Evolutionary conservation across 2,797 vertebrate genomes (phyloP), one percentile per base, ranked within the genome.

Genomic region (Danio choprae): DNA sequence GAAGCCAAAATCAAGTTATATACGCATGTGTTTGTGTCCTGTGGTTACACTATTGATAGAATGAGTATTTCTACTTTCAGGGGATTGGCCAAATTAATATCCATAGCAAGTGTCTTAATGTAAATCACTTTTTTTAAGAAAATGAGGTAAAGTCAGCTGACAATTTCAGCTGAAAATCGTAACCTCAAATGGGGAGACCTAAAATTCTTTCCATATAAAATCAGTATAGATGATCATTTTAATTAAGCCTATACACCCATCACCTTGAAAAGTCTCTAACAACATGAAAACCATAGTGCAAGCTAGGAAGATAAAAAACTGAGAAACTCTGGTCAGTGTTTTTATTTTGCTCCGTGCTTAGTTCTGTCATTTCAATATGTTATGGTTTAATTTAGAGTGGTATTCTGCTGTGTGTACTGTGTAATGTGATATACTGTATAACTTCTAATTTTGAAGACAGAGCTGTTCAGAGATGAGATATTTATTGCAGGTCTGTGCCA

Each of bases 361-460:
- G 7, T 55, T 58, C 38, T 44, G 53, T 51, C 46, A 51, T 1
- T 68, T 46, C 29, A 41, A 50, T 38, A 40, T 6, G 1, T 40
- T 13, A 50, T 53, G 36, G 50, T 70, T 10, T 36, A 40, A 40
- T 53, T 20, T 18, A 53, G 48, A 13, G 48, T 53, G 46, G 7
- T 16, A n/a, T 50, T 50, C 22, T 51, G 46, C 10, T 18, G 36
- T 41, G 68, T 71, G 29, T 40, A 56, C 38, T 56, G 38, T 43
- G 12, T 43, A 56, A 43, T 43, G 7, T 4, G 0, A 55, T 56
- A 20, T 55, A n/a, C n/a, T n/a, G n/a, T n/a, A 41, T 9, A 55
- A 71, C 51, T 56, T 56, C 69, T 71, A 43, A 71, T 71, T 53
- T 71, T 15, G n/a, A 22, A 71, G 38, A 56, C 71, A 18, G 69